Conservation (phyloP, 2,113 vertebrate species). For the Struthio camelus region DNA sequence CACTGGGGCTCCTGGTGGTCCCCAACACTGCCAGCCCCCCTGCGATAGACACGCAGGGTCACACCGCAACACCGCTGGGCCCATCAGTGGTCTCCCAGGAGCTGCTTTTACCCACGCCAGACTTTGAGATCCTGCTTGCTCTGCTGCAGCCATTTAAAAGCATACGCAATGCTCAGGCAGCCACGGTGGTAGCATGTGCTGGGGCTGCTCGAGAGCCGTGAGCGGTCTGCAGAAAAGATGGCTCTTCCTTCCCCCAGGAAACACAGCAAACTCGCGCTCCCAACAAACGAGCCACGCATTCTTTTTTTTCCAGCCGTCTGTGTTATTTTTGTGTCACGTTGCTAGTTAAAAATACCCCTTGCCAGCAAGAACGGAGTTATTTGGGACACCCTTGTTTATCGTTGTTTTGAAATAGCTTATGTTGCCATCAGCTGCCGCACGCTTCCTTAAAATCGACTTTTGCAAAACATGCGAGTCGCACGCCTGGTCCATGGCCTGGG, state of each 20-base stretch:
- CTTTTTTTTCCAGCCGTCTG: background rate
- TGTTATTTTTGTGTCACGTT: background rate
- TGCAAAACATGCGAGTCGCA: background rate
- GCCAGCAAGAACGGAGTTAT: conserved; percentile 44
- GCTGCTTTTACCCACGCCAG: background rate
- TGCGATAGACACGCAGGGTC: background rate
- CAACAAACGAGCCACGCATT: background rate
- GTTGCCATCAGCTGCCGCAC: background rate
- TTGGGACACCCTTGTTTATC: conserved; percentile 59
- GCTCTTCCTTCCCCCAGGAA: background rate
- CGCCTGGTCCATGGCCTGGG: background rate
- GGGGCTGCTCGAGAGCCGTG: background rate
- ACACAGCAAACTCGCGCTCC: background rate
- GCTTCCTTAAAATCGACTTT: background rate
- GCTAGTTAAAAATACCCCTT: conserved; percentile 43
- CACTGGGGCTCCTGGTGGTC: too few species aligned
- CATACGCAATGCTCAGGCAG: background rate
- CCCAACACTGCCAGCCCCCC: too few species aligned
- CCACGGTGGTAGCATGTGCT: background rate
- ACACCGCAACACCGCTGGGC: too few species aligned
- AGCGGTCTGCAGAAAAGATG: background rate
- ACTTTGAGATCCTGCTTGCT: conserved; percentile 3
- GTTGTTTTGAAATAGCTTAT: conserved; percentile 35
- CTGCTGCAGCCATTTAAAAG: conserved; percentile 20
- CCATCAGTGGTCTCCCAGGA: background rate